phyloP scores from a whole-genome alignment of 2,797 vertebrate genomes.

The Florisuga fusca region DNA sequence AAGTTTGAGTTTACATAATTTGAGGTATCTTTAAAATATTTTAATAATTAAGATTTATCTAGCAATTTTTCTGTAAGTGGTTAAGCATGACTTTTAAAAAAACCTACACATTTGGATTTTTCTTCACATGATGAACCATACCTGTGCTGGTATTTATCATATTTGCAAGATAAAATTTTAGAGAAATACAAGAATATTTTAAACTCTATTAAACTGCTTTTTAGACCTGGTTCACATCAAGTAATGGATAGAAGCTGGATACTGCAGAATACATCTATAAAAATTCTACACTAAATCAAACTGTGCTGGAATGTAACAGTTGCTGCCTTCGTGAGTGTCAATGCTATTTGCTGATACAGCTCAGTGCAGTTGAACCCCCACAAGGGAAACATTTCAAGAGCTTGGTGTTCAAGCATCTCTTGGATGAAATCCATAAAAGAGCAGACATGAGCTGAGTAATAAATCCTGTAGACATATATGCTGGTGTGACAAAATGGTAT shows the following conservation, averaged over 20 bases:
- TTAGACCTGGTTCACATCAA: not conserved
- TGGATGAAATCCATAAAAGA: constrained; percentile 75
- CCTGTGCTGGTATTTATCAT: not conserved
- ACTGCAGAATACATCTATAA: constrained; percentile 56
- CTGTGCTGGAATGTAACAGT: constrained; percentile 73
- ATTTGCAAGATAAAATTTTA: not conserved
- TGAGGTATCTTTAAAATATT: not conserved
- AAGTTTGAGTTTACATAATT: not conserved
- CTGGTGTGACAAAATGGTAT: constrained; percentile 55
- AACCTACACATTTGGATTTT: not conserved
- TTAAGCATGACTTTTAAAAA: not conserved
- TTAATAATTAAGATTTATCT: not conserved
- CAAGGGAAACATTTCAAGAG: constrained; percentile 74
- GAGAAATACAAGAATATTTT: not conserved
- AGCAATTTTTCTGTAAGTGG: not conserved
- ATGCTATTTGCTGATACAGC: constrained; percentile 75
- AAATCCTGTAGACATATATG: constrained; percentile 69
- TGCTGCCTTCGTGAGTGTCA: constrained; percentile 69
- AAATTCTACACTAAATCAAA: constrained; percentile 65
- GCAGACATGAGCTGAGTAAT: constrained; percentile 68
- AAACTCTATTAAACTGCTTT: not conserved
- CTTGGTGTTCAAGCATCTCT: constrained; percentile 64
- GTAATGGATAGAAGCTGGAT: constrained; percentile 63
- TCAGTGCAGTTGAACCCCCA: constrained; percentile 61
- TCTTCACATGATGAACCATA: not conserved